Conservation (phyloP, 2,888 invertebrate genomes). For the Minunthozetes semirufus region DNA sequence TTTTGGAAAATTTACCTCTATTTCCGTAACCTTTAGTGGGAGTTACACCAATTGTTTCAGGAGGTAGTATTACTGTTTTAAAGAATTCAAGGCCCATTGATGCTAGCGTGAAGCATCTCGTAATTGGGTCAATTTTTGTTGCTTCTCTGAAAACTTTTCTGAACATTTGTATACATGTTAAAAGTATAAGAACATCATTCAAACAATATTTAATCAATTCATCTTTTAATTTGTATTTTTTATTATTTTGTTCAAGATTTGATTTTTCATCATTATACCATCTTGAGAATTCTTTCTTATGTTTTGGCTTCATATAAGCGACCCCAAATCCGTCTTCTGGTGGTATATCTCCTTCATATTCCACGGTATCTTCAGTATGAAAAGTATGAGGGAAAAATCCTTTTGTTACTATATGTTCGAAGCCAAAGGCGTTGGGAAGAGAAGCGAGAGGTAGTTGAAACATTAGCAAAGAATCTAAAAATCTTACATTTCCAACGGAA, state of each 20-base stretch:
- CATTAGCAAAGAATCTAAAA: conserved; percentile 31
- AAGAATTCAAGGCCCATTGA: conserved; percentile 34
- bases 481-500: conserved; percentile 9
- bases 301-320: background rate
- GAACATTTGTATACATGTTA: background rate
- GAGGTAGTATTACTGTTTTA: conserved; percentile 20
- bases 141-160: background rate
- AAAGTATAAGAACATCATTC: conserved; percentile 33
- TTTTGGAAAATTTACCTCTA: background rate
- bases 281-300: background rate
- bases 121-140: conserved; percentile 30
- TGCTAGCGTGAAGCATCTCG: conserved; percentile 36
- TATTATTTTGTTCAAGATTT: background rate
- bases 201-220: conserved; percentile 33
- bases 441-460: conserved; percentile 23
- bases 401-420: conserved; percentile 13
- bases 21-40: conserved; percentile 35
- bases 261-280: conserved; percentile 4
- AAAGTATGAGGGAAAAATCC: conserved; percentile 25
- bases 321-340: background rate
- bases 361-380: background rate
- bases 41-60: conserved; percentile 32
- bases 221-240: background rate
- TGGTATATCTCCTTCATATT: conserved; percentile 7
- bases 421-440: conserved; percentile 32